Evolutionary conservation across 2,888 invertebrate genomes (phyloP).

Genomic region (Callinectes sapidus): DNA sequence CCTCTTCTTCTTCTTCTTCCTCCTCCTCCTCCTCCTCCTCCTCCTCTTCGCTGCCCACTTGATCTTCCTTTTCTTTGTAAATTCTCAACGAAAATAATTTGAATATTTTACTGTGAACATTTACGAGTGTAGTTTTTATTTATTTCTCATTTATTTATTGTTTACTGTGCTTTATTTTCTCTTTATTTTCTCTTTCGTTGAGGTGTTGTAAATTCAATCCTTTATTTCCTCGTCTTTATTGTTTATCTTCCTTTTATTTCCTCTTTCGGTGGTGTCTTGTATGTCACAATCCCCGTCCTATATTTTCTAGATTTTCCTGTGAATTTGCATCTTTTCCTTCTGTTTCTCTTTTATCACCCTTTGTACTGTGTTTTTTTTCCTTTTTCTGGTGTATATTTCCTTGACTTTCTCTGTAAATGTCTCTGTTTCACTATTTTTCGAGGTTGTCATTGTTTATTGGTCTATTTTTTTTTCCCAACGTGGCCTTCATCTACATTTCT

Average conservation of each 20-base stretch:
- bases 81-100: neutral
- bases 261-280: neutral
- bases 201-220: neutral
- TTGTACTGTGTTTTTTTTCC: neutral
- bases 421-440: neutral
- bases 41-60: conserved; percentile 3
- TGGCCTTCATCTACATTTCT: neutral
- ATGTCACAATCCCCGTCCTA: neutral
- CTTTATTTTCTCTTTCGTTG: neutral
- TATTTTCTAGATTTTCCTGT: neutral
- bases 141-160: neutral
- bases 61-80: neutral
- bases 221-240: neutral
- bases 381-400: neutral
- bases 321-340: neutral
- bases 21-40: conserved; percentile 35
- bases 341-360: neutral
- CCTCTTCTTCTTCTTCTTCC: conserved; percentile 3
- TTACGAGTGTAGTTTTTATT: neutral
- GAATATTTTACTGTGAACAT: neutral
- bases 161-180: neutral
- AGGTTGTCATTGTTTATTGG: neutral
- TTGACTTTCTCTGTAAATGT: neutral
- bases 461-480: neutral
- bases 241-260: neutral